These are phyloP conservation scores for Melinopterus prodromus DNA, from an alignment of 2,888 invertebrate species.

Conservation along the genomic window DNA sequence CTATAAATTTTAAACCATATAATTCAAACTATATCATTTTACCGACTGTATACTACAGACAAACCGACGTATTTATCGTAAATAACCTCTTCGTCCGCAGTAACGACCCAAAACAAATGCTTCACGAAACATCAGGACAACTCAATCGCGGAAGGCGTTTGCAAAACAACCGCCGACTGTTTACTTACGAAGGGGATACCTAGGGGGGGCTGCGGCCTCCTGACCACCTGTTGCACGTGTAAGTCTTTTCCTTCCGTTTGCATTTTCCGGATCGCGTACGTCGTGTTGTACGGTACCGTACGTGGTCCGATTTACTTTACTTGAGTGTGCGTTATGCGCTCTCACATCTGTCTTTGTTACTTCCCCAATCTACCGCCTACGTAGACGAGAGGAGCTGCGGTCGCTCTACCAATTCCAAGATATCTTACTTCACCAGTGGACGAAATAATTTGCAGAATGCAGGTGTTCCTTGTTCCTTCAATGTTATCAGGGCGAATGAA, in stretches of 20 bases:
- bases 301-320: constrained; percentile 5
- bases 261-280: background rate
- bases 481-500: constrained; percentile 66
- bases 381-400: constrained; percentile 46
- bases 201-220: constrained; percentile 45
- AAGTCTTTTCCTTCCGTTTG: constrained; percentile 31
- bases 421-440: constrained; percentile 55
- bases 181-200: constrained; percentile 62
- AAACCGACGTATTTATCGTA: background rate
- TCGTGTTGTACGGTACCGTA: constrained; percentile 9
- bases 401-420: constrained; percentile 50
- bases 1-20: too few species aligned
- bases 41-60: background rate
- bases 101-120: constrained; percentile 55
- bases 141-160: constrained; percentile 57
- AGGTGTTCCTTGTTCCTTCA: constrained; percentile 64
- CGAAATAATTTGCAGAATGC: constrained; percentile 58
- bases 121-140: constrained; percentile 41
- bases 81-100: constrained; percentile 11
- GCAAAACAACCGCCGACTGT: constrained; percentile 64
- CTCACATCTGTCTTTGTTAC: too few species aligned
- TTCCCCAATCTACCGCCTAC: constrained; percentile 24
- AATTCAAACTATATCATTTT: too few species aligned
- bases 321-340: too few species aligned
- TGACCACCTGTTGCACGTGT: constrained; percentile 48